These are phyloP conservation scores for Torymus tubicola DNA, from an alignment of 2,888 invertebrate genomes.

Conservation along the genomic window DNA sequence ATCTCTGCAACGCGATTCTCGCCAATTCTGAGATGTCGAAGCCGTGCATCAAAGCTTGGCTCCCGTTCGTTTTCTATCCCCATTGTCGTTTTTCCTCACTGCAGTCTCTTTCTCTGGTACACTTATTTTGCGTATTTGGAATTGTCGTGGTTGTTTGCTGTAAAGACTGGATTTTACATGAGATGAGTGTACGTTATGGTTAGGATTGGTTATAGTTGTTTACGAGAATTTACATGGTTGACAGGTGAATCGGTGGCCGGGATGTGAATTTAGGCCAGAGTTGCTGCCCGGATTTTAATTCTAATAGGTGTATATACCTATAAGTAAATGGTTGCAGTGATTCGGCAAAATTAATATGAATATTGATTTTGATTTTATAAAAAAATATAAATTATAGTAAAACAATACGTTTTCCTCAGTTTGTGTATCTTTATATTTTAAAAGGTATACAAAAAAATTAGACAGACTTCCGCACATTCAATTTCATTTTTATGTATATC, in stretches of 20 bases:
- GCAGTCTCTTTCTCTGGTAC: neutral
- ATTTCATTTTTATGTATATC: too few relatives aligned
- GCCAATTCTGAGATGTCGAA: conserved; percentile 19
- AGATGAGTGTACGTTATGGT: neutral
- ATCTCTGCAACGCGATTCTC: conserved; percentile 58
- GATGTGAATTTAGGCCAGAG: conserved; percentile 23
- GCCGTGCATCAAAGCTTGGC: neutral
- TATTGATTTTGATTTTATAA: too few relatives aligned
- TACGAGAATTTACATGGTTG: conserved; percentile 52
- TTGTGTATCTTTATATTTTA: too few relatives aligned
- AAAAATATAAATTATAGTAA: too few relatives aligned
- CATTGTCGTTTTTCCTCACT: neutral
- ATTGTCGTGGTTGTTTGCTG: neutral
- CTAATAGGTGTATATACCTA: too few relatives aligned
- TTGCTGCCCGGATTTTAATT: neutral
- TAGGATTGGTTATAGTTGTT: conserved; percentile 31
- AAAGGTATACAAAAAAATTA: too few relatives aligned
- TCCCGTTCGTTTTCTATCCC: neutral
- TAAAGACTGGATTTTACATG: neutral
- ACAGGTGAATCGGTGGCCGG: neutral
- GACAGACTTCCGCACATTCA: too few relatives aligned
- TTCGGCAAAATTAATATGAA: too few relatives aligned
- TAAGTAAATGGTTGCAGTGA: too few relatives aligned
- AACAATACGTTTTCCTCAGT: too few relatives aligned
- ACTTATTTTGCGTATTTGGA: neutral